Conservation (phyloP, 2,113 vertebrate species). For the Lepisosteus oculatus region DNA sequence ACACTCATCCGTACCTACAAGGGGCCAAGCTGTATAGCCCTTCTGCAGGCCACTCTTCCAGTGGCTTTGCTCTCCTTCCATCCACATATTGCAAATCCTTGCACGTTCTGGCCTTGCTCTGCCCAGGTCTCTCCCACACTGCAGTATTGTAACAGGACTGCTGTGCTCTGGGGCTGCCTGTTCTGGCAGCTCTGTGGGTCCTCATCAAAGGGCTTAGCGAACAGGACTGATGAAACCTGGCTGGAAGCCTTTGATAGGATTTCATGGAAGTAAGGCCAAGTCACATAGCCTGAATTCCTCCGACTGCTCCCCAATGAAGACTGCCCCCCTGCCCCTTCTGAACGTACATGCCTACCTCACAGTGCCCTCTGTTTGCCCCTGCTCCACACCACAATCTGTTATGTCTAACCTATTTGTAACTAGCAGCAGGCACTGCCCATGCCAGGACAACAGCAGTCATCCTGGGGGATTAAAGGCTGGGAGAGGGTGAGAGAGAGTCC, state of each 20-base stretch:
- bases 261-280: conserved; percentile 52
- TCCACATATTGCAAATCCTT: too few species aligned
- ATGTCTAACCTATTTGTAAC: conserved; percentile 15
- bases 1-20: too few species aligned
- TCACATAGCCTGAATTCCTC: conserved; percentile 53
- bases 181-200: conserved; percentile 39
- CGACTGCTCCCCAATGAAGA: conserved; percentile 35
- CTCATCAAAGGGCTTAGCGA: conserved; percentile 40
- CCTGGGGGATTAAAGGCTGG: conserved; percentile 20
- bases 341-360: conserved; percentile 10
- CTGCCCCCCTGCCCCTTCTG: conserved; percentile 15
- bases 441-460: not conserved
- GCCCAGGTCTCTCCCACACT: not conserved
- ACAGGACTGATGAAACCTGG: conserved; percentile 41
- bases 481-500: conserved; percentile 33
- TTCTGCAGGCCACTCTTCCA: too few species aligned
- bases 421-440: conserved; percentile 14
- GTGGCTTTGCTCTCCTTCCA: too few species aligned
- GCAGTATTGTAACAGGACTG: conserved; percentile 1
- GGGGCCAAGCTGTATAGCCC: too few species aligned
- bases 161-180: conserved; percentile 23
- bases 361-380: not conserved
- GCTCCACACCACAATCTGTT: conserved; percentile 3
- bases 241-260: conserved; percentile 56
- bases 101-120: too few species aligned